A percentile compares a stretch with the other conserved stretches of the same genome.
Conservation (phyloP, 2,888 invertebrate genomes). For the Nomada ferruginata region DNA sequence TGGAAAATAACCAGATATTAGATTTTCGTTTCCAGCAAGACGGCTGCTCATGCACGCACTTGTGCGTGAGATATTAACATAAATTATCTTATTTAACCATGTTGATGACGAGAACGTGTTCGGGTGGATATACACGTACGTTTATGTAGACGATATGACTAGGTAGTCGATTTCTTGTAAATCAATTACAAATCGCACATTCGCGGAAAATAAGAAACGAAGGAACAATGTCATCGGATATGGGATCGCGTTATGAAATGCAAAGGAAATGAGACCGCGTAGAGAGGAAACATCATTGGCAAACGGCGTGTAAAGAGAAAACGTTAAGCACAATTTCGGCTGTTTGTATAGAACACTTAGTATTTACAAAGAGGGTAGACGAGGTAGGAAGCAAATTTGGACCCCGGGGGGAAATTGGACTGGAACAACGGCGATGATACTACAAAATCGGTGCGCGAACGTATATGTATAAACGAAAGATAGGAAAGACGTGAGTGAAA, state of each 20-base stretch:
- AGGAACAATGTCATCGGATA: too few relatives aligned
- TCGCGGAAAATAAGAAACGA: too few relatives aligned
- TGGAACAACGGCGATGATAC: conserved; percentile 48
- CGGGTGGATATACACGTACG: too few relatives aligned
- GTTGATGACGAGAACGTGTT: too few relatives aligned
- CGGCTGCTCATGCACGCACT: too few relatives aligned
- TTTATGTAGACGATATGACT: too few relatives aligned
- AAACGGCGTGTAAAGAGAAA: conserved; percentile 69
- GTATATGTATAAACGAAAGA: conserved; percentile 36
- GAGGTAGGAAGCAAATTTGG: conserved; percentile 64
- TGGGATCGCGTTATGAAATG: background rate
- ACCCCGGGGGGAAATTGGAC: conserved; percentile 48
- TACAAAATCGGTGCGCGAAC: conserved; percentile 49
- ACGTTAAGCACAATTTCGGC: conserved; percentile 78
- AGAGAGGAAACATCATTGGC: conserved; percentile 27
- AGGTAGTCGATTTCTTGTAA: too few relatives aligned
- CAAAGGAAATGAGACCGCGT: background rate
- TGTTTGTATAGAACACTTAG: conserved; percentile 81
- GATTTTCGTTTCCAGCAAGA: too few relatives aligned
- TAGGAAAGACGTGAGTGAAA: conserved; percentile 45
- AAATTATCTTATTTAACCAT: too few relatives aligned
- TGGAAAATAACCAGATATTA: too few relatives aligned
- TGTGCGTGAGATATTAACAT: too few relatives aligned
- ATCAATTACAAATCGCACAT: too few relatives aligned
- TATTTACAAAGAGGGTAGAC: conserved; percentile 79